Evolutionary conservation across 2,113 vertebrate genomes (phyloP).

Genomic region (Platycercus adscitus): DNA sequence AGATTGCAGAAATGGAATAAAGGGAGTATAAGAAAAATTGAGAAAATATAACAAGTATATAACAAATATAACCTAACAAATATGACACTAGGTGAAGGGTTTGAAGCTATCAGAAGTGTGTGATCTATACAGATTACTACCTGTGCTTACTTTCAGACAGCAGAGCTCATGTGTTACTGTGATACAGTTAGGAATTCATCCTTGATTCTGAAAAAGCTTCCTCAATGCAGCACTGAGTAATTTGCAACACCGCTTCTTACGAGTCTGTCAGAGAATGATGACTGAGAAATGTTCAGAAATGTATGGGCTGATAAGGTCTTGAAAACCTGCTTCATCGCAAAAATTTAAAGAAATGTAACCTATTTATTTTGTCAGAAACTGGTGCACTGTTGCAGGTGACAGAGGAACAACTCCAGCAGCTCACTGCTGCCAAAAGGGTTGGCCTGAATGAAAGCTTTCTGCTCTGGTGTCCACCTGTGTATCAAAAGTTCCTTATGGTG

Average conservation of each 20-base stretch:
- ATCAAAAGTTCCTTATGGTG: not conserved
- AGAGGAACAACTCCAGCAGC: not conserved
- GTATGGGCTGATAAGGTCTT: not conserved
- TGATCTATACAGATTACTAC: not conserved
- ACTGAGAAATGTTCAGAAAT: not conserved
- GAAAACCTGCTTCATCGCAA: not conserved
- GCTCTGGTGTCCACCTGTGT: not conserved
- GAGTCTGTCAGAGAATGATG: not conserved
- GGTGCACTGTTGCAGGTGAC: not conserved
- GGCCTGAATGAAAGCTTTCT: not conserved
- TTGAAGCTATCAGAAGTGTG: not conserved
- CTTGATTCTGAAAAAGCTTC: not conserved
- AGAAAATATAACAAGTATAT: not conserved
- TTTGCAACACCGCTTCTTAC: not conserved
- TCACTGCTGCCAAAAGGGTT: not conserved
- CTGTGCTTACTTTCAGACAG: not conserved
- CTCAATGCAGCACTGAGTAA: not conserved
- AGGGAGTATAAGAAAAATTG: not conserved
- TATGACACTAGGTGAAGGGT: not conserved
- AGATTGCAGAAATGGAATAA: not conserved
- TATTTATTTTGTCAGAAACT: not conserved
- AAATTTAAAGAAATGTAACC: not conserved
- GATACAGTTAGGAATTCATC: not conserved
- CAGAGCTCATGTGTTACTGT: not conserved
- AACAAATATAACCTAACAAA: not conserved